A percentile compares a stretch with the other conserved stretches of the same genome.
phyloP scores from a whole-genome alignment of 1,140 invertebrate species.

The Oscheius sp. region DNA sequence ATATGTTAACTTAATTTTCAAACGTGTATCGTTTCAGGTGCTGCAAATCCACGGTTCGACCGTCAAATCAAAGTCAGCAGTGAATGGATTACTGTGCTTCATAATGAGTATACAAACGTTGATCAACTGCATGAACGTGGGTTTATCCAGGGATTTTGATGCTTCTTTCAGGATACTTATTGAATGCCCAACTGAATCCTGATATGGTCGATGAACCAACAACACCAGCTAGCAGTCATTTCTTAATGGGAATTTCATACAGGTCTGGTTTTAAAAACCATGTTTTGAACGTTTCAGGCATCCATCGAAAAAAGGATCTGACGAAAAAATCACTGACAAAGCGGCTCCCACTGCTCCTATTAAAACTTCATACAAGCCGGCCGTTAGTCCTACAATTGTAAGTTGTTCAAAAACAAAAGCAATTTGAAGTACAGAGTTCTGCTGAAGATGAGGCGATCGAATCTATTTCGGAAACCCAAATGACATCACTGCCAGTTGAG shows the following conservation, averaged over 20 bases:
- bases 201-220: not conserved
- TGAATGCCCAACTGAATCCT: slow-evolving; percentile 12
- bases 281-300: too few species aligned
- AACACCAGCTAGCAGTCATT: not conserved
- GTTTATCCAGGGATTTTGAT: not conserved
- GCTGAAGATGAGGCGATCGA: not conserved
- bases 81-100: slow-evolving; percentile 13
- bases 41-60: not conserved
- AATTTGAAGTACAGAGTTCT: not conserved
- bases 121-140: slow-evolving; percentile 8
- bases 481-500: not conserved
- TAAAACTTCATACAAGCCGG: slow-evolving; percentile 11
- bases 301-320: too few species aligned
- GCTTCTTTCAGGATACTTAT: slow-evolving; percentile 8
- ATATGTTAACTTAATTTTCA: not conserved
- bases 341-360: not conserved
- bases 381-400: slow-evolving; percentile 20
- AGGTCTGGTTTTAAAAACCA: too few species aligned
- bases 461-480: not conserved
- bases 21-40: slow-evolving; percentile 15
- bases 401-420: not conserved
- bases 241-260: slow-evolving; percentile 23
- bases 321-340: not conserved
- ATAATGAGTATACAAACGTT: slow-evolving; percentile 18
- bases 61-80: slow-evolving; percentile 2